Base-by-base conservation (phyloP, 2,113 vertebrate species). In the Machaerirhynchus nigripectus region DNA sequence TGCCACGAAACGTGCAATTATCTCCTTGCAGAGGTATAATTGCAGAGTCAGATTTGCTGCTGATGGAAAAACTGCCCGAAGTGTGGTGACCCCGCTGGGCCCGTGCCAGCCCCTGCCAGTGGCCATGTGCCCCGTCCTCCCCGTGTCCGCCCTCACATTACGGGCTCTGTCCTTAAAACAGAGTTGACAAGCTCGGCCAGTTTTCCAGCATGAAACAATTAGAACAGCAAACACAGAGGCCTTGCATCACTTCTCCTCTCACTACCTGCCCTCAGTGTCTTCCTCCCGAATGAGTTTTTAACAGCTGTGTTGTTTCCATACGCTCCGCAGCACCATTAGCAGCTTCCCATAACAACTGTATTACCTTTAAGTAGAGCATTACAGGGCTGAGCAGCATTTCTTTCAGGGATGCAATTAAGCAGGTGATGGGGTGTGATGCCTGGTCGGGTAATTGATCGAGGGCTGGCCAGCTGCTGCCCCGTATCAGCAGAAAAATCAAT, bases 111-210 rank as follows among this genome's bases (percentile, higher is more conserved):
- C 76, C 35, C 20, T 46, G 39, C 33, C 65, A 27, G 67, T 1
- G 2, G 4, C 46, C 15, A 0, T 27, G 11, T 3, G 11, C 42
- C 27, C 13, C 0, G 0, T 80, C 44, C 30, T 80, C 26, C 24
- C 50, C 0, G 0, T 7, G 6, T 30, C 69, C 69, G 8, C 57
- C 26, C 31, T 49, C 2, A 0, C 3, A 2, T 59, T 61, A 39
- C 3, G 8, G 46, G 11, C 75, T 61, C 82, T 46, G 31, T 33
- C 81, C 76, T 75, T 30, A 65, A 89, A 49, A 26, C 39, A 30
- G 20, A 22, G 19, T 8, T 2, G 14, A 46, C 63, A 78, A 71
- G 16, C 4, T 53, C 53, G 15, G 57, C 40, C 55, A 2, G 3
- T 37, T 93, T 90, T 65, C 13, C 12, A 44, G 73, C 73, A 28